A percentile compares a stretch with the other conserved stretches of the same genome.
These are phyloP conservation scores for Aphaenogaster rudis DNA, from an alignment of 1,140 invertebrate genomes.

Conservation along the genomic window DNA sequence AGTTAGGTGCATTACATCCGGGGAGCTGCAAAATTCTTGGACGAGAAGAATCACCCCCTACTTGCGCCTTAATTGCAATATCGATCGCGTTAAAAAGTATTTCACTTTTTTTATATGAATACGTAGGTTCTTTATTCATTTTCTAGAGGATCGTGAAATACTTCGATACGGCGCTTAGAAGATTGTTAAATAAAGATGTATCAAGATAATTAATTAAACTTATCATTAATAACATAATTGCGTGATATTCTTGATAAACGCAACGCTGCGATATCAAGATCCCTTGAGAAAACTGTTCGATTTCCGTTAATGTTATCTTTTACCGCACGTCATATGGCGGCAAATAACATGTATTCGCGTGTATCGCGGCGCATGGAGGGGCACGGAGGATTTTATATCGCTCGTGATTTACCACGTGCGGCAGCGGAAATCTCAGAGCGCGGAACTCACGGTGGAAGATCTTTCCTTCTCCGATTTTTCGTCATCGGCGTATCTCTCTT, in stretches of 20 bases:
- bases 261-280: neutral
- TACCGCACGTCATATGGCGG: neutral
- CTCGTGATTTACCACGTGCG: conserved; percentile 42
- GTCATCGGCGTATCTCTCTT: neutral
- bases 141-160: neutral
- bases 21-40: conserved; percentile 30
- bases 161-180: neutral
- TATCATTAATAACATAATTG: neutral
- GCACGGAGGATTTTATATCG: conserved; percentile 42
- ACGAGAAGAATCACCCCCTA: conserved; percentile 23
- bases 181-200: conserved; percentile 1
- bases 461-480: conserved; percentile 22
- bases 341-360: conserved; percentile 38
- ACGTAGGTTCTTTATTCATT: neutral
- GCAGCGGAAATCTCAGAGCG: conserved; percentile 16
- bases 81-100: conserved; percentile 37
- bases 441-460: neutral
- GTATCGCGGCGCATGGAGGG: conserved; percentile 2
- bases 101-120: neutral
- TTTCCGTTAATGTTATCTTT: conserved; percentile 44
- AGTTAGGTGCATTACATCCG: conserved; percentile 35
- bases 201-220: neutral
- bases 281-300: neutral
- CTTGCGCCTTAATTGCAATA: conserved; percentile 47
- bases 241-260: neutral